Conservation (phyloP, 1,140 invertebrate genomes). For the Cydia amplana region DNA sequence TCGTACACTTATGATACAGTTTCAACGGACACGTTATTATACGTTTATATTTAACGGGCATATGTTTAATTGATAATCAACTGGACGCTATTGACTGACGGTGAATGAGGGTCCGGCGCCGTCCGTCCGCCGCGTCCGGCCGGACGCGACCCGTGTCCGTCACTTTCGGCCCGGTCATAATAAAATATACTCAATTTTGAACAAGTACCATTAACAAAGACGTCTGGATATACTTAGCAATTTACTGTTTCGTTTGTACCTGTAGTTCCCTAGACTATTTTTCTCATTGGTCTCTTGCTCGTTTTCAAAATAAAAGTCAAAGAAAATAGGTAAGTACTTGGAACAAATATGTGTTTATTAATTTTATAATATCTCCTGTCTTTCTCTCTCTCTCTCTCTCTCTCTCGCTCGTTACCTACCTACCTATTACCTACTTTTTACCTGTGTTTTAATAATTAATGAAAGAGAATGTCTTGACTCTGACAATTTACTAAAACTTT, state of each 20-base stretch:
- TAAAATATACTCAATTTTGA: background rate
- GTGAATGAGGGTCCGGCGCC: slow-evolving; percentile 16
- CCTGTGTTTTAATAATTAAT: no score
- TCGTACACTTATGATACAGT: no score
- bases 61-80: slow-evolving; percentile 20
- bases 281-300: no score
- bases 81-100: slow-evolving; percentile 5
- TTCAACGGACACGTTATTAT: background rate
- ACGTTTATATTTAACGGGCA: background rate
- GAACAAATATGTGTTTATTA: no score
- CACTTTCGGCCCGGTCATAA: slow-evolving; percentile 42
- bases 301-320: slow-evolving; percentile 33
- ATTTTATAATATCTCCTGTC: no score
- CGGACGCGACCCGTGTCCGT: slow-evolving; percentile 52
- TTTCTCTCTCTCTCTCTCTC: no score
- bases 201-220: background rate
- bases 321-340: background rate
- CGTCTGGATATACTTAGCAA: slow-evolving; percentile 38
- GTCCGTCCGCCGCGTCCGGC: slow-evolving; percentile 46
- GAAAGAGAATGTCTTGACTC: no score
- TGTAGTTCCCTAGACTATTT: no score
- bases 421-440: no score
- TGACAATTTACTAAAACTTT: no score
- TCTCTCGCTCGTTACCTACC: no score
- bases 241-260: slow-evolving; percentile 43